phyloP scores from a whole-genome alignment of 2,113 vertebrate species.

The Sminthopsis crassicaudata region DNA sequence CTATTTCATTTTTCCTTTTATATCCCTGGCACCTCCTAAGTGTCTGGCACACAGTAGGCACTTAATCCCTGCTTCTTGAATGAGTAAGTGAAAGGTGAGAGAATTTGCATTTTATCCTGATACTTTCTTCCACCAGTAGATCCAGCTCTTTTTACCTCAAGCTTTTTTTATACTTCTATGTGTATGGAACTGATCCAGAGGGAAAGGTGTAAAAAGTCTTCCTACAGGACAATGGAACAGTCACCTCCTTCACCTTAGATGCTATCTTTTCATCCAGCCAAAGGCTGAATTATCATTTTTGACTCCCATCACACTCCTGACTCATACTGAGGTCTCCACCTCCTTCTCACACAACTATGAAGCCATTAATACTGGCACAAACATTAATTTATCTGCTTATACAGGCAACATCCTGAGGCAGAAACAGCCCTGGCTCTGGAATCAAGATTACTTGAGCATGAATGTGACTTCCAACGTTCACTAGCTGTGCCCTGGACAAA shows the following conservation, averaged over 20 bases:
- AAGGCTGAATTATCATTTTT: not conserved
- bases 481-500: not conserved
- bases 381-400: not conserved
- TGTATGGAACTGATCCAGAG: not conserved
- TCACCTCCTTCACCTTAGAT: not conserved
- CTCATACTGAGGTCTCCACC: not conserved
- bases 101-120: not conserved
- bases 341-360: not conserved
- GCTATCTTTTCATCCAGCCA: not conserved
- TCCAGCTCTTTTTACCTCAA: not conserved
- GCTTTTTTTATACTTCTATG: not conserved
- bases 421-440: not conserved
- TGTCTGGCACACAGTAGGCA: not conserved
- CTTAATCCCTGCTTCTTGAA: not conserved
- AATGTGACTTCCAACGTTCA: not conserved
- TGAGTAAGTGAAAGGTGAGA: constrained; percentile 18
- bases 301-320: not conserved
- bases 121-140: not conserved
- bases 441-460: not conserved
- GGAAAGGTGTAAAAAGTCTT: not conserved
- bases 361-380: not conserved
- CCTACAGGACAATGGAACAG: not conserved
- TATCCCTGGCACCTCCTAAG: not conserved
- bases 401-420: not conserved
- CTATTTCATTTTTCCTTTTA: constrained; percentile 2